phyloP scores from a whole-genome alignment of 2,113 vertebrate species.

The Chaenocephalus aceratus region DNA sequence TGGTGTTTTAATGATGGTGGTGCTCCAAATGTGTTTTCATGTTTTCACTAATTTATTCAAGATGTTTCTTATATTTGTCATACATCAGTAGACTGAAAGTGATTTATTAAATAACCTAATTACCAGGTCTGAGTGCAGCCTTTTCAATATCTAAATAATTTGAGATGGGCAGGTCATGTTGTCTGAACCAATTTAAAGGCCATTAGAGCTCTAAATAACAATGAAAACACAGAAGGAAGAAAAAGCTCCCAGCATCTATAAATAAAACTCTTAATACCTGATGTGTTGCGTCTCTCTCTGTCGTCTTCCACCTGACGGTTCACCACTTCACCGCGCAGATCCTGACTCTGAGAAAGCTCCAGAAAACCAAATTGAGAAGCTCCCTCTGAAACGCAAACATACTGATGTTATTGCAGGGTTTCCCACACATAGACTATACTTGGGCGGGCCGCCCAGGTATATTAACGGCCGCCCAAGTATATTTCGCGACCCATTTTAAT shows the following conservation, averaged over 20 bases:
- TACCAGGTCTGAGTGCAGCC: conserved; percentile 1
- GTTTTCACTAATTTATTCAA: background rate
- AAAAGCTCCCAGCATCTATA: background rate
- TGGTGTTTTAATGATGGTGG: too few relatives aligned
- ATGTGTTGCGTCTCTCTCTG: conserved; percentile 30
- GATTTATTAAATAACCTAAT: background rate
- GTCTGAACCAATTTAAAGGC: background rate
- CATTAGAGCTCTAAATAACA: background rate
- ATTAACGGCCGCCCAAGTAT: too few relatives aligned
- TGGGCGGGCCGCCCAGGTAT: too few relatives aligned
- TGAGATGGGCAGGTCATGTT: background rate
- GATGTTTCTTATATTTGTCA: background rate
- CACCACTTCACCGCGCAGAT: conserved; percentile 77
- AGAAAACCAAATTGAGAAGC: conserved; percentile 89
- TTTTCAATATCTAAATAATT: background rate
- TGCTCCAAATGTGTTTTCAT: too few relatives aligned
- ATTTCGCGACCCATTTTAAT: too few relatives aligned
- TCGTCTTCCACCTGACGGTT: conserved; percentile 51
- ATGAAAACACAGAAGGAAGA: background rate
- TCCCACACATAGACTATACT: too few relatives aligned
- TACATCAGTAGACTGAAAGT: background rate
- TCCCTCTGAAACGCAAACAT: conserved; percentile 72
- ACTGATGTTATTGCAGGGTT: too few relatives aligned
- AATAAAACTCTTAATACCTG: conserved; percentile 34
- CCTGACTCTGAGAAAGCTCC: conserved; percentile 93